Evolutionary conservation across 2,113 vertebrate genomes (phyloP).

Genomic region (Choloepus hoffmanni): DNA sequence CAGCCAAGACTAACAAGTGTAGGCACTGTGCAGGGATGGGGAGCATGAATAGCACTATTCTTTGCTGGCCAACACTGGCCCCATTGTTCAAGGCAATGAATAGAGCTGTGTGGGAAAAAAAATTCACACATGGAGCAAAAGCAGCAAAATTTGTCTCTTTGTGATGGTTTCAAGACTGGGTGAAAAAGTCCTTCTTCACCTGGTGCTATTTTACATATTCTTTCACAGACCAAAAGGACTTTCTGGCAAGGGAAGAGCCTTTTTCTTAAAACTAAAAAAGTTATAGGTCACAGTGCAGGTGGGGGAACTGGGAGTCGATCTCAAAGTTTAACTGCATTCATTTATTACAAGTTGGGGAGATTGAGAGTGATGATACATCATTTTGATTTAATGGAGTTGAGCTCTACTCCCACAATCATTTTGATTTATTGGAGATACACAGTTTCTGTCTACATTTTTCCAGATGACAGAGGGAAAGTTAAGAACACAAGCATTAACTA

Average conservation of each 20-base stretch:
- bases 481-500: not conserved
- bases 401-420: not conserved
- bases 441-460: not conserved
- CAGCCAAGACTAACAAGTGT: slow-evolving; percentile 67
- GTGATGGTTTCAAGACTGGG: slow-evolving; percentile 78
- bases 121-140: slow-evolving; percentile 62
- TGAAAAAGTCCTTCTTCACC: slow-evolving; percentile 80
- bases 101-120: slow-evolving; percentile 58
- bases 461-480: not conserved
- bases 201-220: slow-evolving; percentile 82
- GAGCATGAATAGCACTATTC: slow-evolving; percentile 66
- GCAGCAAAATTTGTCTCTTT: slow-evolving; percentile 79
- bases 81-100: slow-evolving; percentile 69
- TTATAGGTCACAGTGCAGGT: slow-evolving; percentile 72
- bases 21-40: slow-evolving; percentile 64
- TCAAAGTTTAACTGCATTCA: not conserved
- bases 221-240: slow-evolving; percentile 66
- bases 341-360: not conserved
- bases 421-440: not conserved
- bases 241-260: slow-evolving; percentile 66
- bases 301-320: slow-evolving; percentile 45
- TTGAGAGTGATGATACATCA: not conserved
- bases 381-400: not conserved
- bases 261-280: slow-evolving; percentile 63
- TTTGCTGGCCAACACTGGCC: slow-evolving; percentile 62